phyloP scores from a whole-genome alignment of 53 echinoderm and acorn worm species.

The Paracentrotus lividus region DNA sequence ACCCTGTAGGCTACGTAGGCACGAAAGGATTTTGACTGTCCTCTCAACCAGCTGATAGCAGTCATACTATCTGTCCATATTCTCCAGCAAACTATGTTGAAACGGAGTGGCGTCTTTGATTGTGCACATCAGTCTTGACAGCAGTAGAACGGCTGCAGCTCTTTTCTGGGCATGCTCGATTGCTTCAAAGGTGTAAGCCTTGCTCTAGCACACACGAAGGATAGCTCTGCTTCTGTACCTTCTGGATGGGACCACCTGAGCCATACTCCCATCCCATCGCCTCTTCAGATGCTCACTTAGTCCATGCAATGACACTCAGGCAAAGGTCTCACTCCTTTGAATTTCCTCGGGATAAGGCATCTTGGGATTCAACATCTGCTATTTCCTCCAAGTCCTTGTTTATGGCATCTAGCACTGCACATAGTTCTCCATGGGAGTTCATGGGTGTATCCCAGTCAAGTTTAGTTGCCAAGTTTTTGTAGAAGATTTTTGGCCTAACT shows the following conservation, averaged over 20 bases:
- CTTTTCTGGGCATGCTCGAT: background rate
- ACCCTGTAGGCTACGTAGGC: background rate
- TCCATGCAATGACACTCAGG: slow-evolving; percentile 85
- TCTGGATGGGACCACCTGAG: slow-evolving; percentile 79
- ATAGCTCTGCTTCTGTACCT: background rate
- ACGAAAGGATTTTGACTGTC: slow-evolving; percentile 73
- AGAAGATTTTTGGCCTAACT: slow-evolving; percentile 69
- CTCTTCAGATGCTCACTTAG: slow-evolving; percentile 87
- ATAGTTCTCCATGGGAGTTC: slow-evolving; percentile 76
- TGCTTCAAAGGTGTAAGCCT: background rate
- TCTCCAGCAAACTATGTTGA: slow-evolving; percentile 66
- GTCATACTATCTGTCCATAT: slow-evolving; percentile 91
- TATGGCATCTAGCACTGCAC: slow-evolving; percentile 19
- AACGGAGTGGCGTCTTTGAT: background rate
- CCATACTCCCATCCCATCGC: slow-evolving; percentile 90
- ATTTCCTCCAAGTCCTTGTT: slow-evolving; percentile 19
- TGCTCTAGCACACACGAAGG: background rate
- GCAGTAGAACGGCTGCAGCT: slow-evolving; percentile 23
- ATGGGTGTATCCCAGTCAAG: slow-evolving; percentile 78
- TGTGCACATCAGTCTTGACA: slow-evolving; percentile 52
- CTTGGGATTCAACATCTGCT: background rate
- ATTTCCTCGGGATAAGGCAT: background rate
- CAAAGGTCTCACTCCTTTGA: slow-evolving; percentile 74
- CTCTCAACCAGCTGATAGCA: slow-evolving; percentile 73
- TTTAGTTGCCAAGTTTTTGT: slow-evolving; percentile 69